These are phyloP conservation scores for Eumacrocentrus americanus DNA, from an alignment of 2,888 invertebrate genomes.

Conservation along the genomic window DNA sequence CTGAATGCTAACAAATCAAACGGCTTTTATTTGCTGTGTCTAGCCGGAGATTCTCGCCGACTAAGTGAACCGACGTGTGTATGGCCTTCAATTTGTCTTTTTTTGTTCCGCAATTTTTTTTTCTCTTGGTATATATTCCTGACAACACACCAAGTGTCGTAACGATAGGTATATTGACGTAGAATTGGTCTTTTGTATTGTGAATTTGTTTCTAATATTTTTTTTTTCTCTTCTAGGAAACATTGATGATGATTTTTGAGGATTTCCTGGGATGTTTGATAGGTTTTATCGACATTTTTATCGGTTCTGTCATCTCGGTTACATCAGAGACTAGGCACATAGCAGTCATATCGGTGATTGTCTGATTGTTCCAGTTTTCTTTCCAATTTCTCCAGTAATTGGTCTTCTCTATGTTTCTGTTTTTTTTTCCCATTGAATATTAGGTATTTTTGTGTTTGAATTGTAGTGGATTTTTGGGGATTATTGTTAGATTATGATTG, in stretches of 20 bases:
- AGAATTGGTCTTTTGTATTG: no score
- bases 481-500: background rate
- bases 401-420: no score
- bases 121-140: background rate
- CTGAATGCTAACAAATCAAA: no score
- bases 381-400: no score
- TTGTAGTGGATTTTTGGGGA: background rate
- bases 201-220: slow-evolving; percentile 10
- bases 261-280: no score
- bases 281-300: slow-evolving; percentile 11
- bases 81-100: no score
- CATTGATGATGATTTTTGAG: background rate
- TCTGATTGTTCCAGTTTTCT: background rate
- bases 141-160: background rate
- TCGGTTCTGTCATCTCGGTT: slow-evolving; percentile 20
- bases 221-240: background rate
- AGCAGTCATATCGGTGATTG: background rate
- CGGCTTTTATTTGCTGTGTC: slow-evolving; percentile 1
- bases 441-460: no score
- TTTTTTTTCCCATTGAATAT: no score
- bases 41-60: no score
- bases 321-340: slow-evolving; percentile 20
- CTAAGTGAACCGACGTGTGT: no score
- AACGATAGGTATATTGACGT: slow-evolving; percentile 1
- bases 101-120: no score